Evolutionary conservation across 2,797 vertebrate species (phyloP).

Genomic region (Pyrrhura leucotis): DNA sequence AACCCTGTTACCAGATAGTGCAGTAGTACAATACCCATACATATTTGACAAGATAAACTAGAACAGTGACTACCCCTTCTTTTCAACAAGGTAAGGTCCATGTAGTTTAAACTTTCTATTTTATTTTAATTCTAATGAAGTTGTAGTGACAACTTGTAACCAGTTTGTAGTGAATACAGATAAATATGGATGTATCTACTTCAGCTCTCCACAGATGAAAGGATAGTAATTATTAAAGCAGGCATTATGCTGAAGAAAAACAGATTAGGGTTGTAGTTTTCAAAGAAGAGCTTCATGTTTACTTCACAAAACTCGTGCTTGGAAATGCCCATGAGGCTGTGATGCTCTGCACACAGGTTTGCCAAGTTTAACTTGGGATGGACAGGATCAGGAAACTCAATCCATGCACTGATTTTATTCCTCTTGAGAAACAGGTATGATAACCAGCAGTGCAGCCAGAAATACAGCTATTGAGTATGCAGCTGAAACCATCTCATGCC

Average conservation of each 20-base stretch:
- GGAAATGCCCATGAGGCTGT: neutral
- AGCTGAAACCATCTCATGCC: rapidly evolving
- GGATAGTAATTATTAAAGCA: neutral
- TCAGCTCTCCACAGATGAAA: neutral
- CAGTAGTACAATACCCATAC: neutral
- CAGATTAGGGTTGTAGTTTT: neutral
- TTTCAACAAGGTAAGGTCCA: neutral
- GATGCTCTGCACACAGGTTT: neutral
- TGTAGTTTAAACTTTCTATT: neutral
- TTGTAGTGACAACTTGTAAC: neutral
- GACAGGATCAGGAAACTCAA: neutral
- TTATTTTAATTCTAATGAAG: neutral
- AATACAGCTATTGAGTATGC: neutral
- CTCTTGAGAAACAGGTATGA: neutral
- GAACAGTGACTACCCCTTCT: neutral
- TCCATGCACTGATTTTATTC: neutral
- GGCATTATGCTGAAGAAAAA: neutral
- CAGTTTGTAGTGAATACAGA: neutral
- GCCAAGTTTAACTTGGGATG: neutral
- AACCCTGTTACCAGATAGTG: neutral
- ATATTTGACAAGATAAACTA: neutral
- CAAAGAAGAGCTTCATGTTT: neutral
- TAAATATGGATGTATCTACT: neutral
- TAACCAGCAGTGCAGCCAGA: neutral
- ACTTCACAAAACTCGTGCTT: neutral